These are phyloP conservation scores for Salticus scenicus DNA, from an alignment of 2,888 invertebrate genomes.

Conservation along the genomic window DNA sequence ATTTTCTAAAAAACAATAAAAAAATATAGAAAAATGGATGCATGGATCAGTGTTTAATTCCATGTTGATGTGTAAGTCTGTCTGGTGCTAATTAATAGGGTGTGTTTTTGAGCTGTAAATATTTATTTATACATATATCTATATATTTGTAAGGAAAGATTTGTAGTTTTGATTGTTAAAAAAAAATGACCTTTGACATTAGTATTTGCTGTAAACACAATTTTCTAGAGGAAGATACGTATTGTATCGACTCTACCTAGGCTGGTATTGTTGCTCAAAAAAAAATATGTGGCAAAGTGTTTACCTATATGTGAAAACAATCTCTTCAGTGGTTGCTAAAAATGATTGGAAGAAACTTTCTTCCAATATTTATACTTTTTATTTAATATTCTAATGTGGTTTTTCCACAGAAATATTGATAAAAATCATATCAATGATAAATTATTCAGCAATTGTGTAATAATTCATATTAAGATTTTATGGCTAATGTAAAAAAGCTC, in stretches of 20 bases:
- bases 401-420: not conserved
- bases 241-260: conserved; percentile 40
- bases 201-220: conserved; percentile 48
- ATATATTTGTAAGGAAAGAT: conserved; percentile 68
- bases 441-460: not conserved
- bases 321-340: conserved; percentile 22
- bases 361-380: not conserved
- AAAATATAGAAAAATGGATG: not conserved
- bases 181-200: conserved; percentile 38
- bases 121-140: conserved; percentile 62
- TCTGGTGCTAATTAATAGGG: conserved; percentile 66
- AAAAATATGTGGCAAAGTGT: conserved; percentile 56
- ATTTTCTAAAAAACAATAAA: not conserved
- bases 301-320: conserved; percentile 51
- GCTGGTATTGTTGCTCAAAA: conserved; percentile 63
- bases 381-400: not conserved
- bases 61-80: conserved; percentile 53
- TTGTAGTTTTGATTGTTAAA: conserved; percentile 65
- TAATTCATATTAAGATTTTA: too few relatives aligned
- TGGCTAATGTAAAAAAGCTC: too few relatives aligned
- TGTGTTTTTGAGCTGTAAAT: conserved; percentile 60
- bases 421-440: not conserved
- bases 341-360: not conserved
- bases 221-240: conserved; percentile 46
- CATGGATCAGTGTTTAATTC: conserved; percentile 41